phyloP scores from a whole-genome alignment of 1,140 invertebrate genomes.

The Conopomorpha cramerella region DNA sequence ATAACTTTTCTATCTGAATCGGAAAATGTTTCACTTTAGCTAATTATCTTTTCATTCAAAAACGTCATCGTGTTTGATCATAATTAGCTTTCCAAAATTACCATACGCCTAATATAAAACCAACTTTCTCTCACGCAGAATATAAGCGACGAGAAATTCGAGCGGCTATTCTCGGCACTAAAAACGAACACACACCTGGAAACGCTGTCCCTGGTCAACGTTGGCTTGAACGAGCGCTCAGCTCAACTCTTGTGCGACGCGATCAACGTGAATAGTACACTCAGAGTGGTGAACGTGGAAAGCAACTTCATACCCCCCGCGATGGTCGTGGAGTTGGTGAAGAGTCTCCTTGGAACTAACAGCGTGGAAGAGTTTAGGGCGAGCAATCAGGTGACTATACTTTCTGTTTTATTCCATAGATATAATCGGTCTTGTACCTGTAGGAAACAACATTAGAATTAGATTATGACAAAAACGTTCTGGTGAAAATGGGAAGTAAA shows the following conservation, averaged over 20 bases:
- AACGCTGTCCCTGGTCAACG: slow-evolving; percentile 91
- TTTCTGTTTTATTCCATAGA: no score
- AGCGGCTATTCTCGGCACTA: slow-evolving; percentile 85
- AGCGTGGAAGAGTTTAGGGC: slow-evolving; percentile 91
- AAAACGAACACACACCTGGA: slow-evolving; percentile 91
- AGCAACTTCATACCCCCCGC: slow-evolving; percentile 92
- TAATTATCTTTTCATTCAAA: no score
- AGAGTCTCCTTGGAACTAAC: slow-evolving; percentile 83
- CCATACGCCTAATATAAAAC: no score
- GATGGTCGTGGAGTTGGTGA: slow-evolving; percentile 83
- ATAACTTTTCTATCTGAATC: no score
- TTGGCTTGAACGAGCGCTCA: slow-evolving; percentile 87
- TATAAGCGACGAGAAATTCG: slow-evolving; percentile 95
- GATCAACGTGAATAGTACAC: slow-evolving; percentile 82
- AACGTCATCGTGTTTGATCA: no score
- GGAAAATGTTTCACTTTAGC: no score
- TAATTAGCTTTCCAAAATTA: no score
- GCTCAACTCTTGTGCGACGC: slow-evolving; percentile 83
- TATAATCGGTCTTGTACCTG: no score
- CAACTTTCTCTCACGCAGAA: slow-evolving; percentile 75
- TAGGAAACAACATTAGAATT: no score
- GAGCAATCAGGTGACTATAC: slow-evolving; percentile 84
- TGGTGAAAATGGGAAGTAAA: no score
- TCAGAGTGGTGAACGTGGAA: slow-evolving; percentile 93
- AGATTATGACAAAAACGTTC: no score